Evolutionary conservation across 1,140 invertebrate species (phyloP).

Genomic region (Drosophila orosa): DNA sequence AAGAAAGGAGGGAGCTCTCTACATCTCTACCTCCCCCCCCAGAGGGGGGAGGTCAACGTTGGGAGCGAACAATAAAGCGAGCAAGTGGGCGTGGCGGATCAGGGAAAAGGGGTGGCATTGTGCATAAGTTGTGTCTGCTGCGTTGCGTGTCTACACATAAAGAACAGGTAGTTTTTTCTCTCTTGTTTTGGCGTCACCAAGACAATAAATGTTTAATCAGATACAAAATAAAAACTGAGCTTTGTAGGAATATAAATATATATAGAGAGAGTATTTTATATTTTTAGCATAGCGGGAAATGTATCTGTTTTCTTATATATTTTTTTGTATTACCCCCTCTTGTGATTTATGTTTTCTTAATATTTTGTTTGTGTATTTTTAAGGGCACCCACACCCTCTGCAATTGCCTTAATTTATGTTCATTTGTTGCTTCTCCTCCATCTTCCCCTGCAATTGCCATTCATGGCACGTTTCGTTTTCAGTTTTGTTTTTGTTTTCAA

Average conservation of each 20-base stretch:
- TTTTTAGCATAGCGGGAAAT: not conserved
- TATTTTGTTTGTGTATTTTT: slow-evolving; percentile 17
- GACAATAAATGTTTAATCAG: not conserved
- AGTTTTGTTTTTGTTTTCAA: slow-evolving; percentile 39
- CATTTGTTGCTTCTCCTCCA: slow-evolving; percentile 42
- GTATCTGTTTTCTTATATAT: not conserved
- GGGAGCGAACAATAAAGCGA: slow-evolving; percentile 21
- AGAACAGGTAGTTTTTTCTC: not conserved
- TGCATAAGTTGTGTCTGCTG: slow-evolving; percentile 36
- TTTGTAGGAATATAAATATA: not conserved
- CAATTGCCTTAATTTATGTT: slow-evolving; percentile 68
- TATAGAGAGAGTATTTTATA: not conserved
- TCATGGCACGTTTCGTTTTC: slow-evolving; percentile 62
- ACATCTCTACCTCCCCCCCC: not conserved
- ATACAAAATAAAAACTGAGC: not conserved
- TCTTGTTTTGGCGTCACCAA: not conserved
- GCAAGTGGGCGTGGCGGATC: slow-evolving; percentile 18
- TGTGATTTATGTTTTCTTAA: slow-evolving; percentile 5
- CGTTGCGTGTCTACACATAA: slow-evolving; percentile 26
- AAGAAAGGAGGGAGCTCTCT: slow-evolving; percentile 1
- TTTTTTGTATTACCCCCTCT: not conserved
- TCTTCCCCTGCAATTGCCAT: slow-evolving; percentile 43
- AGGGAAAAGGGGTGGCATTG: slow-evolving; percentile 2
- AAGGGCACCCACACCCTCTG: slow-evolving; percentile 4
- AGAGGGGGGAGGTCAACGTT: slow-evolving; percentile 5